Conservation (phyloP, 2,113 vertebrate species). For the Prionailurus viverrinus region DNA sequence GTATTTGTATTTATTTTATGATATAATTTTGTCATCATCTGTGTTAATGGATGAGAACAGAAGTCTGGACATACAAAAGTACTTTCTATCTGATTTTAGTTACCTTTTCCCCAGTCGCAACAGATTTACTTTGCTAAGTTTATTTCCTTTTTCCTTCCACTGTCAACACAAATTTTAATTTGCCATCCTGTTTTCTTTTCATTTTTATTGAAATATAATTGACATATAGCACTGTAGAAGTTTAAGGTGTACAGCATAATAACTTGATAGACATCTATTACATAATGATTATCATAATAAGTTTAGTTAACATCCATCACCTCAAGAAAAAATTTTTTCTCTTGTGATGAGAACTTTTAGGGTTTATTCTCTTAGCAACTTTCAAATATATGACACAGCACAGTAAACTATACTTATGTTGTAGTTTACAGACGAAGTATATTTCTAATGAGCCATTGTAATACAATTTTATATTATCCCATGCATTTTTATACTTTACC, state of each 20-base stretch:
- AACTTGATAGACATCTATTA: background rate
- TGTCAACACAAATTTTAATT: conserved; percentile 41
- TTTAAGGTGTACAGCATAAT: background rate
- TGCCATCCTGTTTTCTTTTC: background rate
- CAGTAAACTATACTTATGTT: background rate
- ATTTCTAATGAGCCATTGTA: conserved; percentile 48
- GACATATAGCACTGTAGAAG: background rate
- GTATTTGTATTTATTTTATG: conserved; percentile 33
- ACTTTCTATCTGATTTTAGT: conserved; percentile 26
- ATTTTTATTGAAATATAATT: background rate
- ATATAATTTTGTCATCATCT: conserved; percentile 40
- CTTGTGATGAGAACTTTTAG: background rate
- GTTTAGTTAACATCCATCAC: background rate
- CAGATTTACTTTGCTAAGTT: conserved; percentile 31
- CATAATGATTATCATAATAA: background rate
- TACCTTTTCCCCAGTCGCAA: background rate
- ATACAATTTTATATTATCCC: conserved; percentile 14
- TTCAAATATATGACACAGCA: background rate
- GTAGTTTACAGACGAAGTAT: background rate
- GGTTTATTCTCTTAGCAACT: background rate
- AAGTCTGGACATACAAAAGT: background rate
- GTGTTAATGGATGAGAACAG: background rate
- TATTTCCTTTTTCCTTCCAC: background rate
- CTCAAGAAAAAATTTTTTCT: background rate
- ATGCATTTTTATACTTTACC: background rate